These are phyloP conservation scores for Belgica antarctica DNA, from an alignment of 2,888 invertebrate species.

Conservation along the genomic window DNA sequence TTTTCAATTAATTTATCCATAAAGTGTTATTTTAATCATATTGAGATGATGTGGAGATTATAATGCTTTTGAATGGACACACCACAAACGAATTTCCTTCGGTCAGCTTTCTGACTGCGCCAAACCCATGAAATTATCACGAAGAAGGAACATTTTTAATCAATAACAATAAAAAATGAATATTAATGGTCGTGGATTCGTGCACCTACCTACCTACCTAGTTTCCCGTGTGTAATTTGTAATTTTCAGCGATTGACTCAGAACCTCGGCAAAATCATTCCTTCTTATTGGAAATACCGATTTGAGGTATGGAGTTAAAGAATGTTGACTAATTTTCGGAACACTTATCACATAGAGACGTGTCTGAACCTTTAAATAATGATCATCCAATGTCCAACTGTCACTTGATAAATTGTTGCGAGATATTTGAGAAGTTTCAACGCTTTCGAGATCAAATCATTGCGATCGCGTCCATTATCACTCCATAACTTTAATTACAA, in stretches of 20 bases:
- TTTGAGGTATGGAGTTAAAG: background rate
- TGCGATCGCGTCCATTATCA: conserved; percentile 11
- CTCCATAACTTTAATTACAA: background rate
- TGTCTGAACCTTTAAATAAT: background rate
- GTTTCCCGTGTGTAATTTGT: conserved; percentile 25
- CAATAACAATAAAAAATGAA: conserved; percentile 26
- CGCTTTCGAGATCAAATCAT: background rate
- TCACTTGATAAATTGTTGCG: background rate
- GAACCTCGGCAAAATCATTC: background rate
- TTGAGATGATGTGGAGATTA: conserved; percentile 9
- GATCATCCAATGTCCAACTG: conserved; percentile 6
- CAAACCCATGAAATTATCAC: conserved; percentile 28
- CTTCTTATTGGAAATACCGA: background rate
- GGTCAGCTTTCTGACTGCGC: conserved; percentile 17
- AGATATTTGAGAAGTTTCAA: background rate
- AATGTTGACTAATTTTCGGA: background rate
- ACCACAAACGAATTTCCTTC: too few relatives aligned
- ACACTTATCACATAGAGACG: background rate
- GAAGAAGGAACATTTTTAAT: background rate
- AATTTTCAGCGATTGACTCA: background rate
- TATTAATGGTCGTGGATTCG: conserved; percentile 12
- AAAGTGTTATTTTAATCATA: conserved; percentile 43
- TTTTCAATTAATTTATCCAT: conserved; percentile 41
- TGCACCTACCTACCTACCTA: conserved; percentile 30
- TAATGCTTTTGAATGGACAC: background rate